Evolutionary conservation across 2,888 invertebrate species (phyloP), one percentile per base, ranked within the genome.

Genomic region (Yponomeuta evonymella): DNA sequence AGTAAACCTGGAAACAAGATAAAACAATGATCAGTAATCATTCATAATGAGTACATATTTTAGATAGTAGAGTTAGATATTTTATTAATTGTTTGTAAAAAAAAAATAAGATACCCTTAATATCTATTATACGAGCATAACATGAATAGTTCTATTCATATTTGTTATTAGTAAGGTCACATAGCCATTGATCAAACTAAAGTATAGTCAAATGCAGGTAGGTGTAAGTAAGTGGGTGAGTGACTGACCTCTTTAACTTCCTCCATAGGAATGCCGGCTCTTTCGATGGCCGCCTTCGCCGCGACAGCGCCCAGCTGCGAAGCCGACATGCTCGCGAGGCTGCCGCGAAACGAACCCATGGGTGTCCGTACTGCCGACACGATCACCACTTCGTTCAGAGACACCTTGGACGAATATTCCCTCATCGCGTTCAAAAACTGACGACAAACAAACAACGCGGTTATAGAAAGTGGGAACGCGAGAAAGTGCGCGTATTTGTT

Each of bases 351-450:
- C 66, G 98, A 98, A 58, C 99, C 99, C 75, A 99, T 98, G 0
- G 99, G 99, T 67, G 99, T 99, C 76, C 99, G 94, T 2, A 95
- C 97, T 62, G 98, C 98, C 75, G 98, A 96, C 48, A 97, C 96
- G 79, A 99, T 97, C 23, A 99, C 97, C 62, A 98, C 98, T 85
- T 99, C 98, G 87, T 97, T 95, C 70, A 96, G 89, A 23, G 89
- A 84, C 74, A 90, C 85, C 83, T 91, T 91, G 29, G 90, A 82
- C 33, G 90, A 89, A 79, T 88, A 91, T 71, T 86, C 81, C 75
- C 90, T 86, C 91, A 91, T 91, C 76, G 83, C 82, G 83, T 78
- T 83, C 71, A 85, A 77, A 76, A 87, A 77, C 88, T 89, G 79
- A 74, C 73, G 75, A 78, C 72, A 29, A 73, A 71, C 67, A 70